Percentiles rank a stretch among this genome's conserved stretches.
These are phyloP conservation scores for Isaurus tuberculatus DNA, from an alignment of 92 coral and sea anemone species.

Conservation along the genomic window DNA sequence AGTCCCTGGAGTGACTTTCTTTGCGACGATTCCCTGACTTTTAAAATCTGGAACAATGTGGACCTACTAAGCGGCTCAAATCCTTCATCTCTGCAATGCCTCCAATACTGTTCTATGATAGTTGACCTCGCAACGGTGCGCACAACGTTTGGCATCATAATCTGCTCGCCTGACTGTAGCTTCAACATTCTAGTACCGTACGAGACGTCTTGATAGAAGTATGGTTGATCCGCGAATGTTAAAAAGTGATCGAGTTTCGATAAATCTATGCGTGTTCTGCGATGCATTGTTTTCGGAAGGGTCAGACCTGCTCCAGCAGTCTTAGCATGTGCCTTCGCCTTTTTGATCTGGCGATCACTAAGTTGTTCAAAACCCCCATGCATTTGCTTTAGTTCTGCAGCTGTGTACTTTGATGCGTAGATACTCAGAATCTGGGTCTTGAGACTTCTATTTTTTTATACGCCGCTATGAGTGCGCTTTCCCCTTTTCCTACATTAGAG, in stretches of 20 bases:
- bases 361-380: slow-evolving; percentile 66
- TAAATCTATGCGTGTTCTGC: slow-evolving; percentile 53
- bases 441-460: slow-evolving; percentile 54
- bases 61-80: slow-evolving; percentile 66
- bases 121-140: slow-evolving; percentile 71
- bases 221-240: slow-evolving; percentile 54
- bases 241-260: slow-evolving; percentile 62
- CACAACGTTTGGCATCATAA: slow-evolving; percentile 71
- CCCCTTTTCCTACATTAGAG: not conserved
- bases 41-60: slow-evolving; percentile 57
- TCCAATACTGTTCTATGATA: slow-evolving; percentile 60
- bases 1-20: slow-evolving; percentile 64
- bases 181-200: slow-evolving; percentile 61
- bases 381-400: slow-evolving; percentile 34
- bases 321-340: slow-evolving; percentile 59
- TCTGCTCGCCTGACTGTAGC: slow-evolving; percentile 63
- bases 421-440: slow-evolving; percentile 70
- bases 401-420: slow-evolving; percentile 53
- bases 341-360: slow-evolving; percentile 63
- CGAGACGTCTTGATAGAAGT: slow-evolving; percentile 69
- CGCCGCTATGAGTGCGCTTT: slow-evolving; percentile 43
- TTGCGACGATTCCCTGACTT: slow-evolving; percentile 64
- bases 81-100: slow-evolving; percentile 53
- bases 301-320: slow-evolving; percentile 57
- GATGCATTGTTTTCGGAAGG: slow-evolving; percentile 41